A percentile compares a stretch with the other conserved stretches of the same genome.
phyloP scores from a whole-genome alignment of 1,140 invertebrate genomes.

The Steinernema feltiae region DNA sequence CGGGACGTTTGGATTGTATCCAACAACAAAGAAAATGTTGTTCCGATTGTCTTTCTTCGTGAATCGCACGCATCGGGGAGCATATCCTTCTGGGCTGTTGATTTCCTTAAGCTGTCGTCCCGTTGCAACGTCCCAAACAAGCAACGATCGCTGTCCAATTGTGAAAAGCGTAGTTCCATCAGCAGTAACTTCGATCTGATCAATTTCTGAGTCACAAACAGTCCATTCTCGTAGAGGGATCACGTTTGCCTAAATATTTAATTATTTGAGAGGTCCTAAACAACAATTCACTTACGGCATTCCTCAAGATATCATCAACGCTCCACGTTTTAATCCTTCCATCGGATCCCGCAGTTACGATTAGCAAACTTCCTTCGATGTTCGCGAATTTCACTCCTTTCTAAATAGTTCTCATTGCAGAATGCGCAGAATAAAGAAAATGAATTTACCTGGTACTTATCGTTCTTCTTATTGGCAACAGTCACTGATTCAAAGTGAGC shows the following conservation, averaged over 20 bases:
- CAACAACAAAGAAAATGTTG: background rate
- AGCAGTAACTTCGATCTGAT: background rate
- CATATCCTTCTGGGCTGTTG: background rate
- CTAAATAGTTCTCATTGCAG: background rate
- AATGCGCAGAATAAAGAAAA: background rate
- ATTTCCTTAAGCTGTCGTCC: background rate
- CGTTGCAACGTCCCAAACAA: background rate
- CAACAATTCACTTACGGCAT: too few species aligned
- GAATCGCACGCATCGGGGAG: background rate
- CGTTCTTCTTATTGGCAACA: background rate
- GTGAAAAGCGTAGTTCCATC: background rate
- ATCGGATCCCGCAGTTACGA: background rate
- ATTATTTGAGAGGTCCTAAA: too few species aligned
- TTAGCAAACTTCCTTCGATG: background rate
- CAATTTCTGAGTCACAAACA: background rate
- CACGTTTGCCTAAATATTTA: background rate
- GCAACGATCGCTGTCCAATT: background rate
- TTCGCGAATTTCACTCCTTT: background rate
- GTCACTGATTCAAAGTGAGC: background rate
- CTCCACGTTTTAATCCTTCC: background rate
- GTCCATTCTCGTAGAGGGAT: background rate
- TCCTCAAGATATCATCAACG: background rate
- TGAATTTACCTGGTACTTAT: slow-evolving; percentile 4
- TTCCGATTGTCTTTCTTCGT: background rate
- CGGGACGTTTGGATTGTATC: background rate